A percentile compares a stretch with the other conserved stretches of the same genome.
These are phyloP conservation scores for Teinopalpus imperialis DNA, from an alignment of 2,888 invertebrate species.

Conservation along the genomic window DNA sequence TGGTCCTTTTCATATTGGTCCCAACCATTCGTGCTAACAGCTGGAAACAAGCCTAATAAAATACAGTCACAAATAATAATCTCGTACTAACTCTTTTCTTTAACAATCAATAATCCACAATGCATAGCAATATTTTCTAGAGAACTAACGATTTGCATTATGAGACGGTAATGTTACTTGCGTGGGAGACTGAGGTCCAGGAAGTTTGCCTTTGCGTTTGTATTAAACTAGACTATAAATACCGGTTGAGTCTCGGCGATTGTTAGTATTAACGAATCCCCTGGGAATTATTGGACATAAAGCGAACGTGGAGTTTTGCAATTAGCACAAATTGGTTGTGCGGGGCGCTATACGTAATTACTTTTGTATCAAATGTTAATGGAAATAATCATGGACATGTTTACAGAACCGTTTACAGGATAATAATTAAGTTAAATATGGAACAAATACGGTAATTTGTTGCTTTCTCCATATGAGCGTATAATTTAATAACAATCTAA, in stretches of 20 bases:
- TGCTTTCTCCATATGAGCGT: not conserved
- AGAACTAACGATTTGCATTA: conserved; percentile 8
- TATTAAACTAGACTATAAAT: conserved; percentile 15
- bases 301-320: conserved; percentile 24
- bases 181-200: conserved; percentile 11
- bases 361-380: conserved; percentile 23
- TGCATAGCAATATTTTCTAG: not conserved
- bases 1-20: too few relatives aligned
- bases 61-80: too few relatives aligned
- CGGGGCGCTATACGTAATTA: conserved; percentile 7
- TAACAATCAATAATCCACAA: not conserved
- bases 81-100: too few relatives aligned
- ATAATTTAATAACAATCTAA: too few relatives aligned
- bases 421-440: conserved; percentile 17
- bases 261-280: conserved; percentile 23
- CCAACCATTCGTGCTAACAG: too few relatives aligned
- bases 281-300: conserved; percentile 24
- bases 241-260: conserved; percentile 9
- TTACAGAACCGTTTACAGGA: conserved; percentile 15
- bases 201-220: conserved; percentile 17
- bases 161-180: conserved; percentile 1
- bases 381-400: conserved; percentile 22
- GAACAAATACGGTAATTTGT: conserved; percentile 11
- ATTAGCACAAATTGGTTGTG: conserved; percentile 30
- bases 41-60: too few relatives aligned